phyloP scores from a whole-genome alignment of 2,113 vertebrate genomes.

The Eublepharis macularius region DNA sequence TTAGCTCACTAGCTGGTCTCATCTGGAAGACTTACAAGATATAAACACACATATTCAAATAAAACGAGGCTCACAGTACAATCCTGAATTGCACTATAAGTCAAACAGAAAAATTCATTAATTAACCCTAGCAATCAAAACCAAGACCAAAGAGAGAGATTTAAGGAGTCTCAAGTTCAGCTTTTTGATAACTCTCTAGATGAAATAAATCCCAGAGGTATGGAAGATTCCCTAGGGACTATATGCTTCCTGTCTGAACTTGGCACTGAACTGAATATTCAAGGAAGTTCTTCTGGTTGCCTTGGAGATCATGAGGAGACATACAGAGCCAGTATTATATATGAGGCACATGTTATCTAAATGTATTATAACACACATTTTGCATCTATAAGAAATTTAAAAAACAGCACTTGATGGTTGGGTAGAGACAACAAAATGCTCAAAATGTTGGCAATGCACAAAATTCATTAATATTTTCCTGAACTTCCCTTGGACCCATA shows the following conservation, averaged over 20 bases:
- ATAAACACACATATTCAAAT: conserved; percentile 1
- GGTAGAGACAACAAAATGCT: too few relatives aligned
- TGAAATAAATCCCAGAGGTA: too few relatives aligned
- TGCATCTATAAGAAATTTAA: too few relatives aligned
- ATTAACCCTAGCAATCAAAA: background rate
- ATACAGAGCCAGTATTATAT: too few relatives aligned
- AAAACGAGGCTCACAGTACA: background rate
- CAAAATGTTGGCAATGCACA: too few relatives aligned
- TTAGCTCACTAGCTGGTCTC: background rate
- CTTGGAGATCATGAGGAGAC: background rate
- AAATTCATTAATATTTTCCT: too few relatives aligned
- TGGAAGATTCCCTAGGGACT: background rate
- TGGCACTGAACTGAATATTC: background rate
- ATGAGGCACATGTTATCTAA: too few relatives aligned
- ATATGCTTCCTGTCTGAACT: background rate
- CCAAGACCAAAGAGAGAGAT: background rate
- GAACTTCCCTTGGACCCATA: background rate
- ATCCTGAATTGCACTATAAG: too few relatives aligned
- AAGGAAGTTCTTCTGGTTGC: background rate
- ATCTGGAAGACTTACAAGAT: background rate
- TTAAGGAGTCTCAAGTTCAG: background rate
- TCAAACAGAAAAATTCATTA: background rate
- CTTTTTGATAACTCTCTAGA: background rate
- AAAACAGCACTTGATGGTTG: too few relatives aligned
- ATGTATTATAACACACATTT: too few relatives aligned